Base-by-base conservation (phyloP, 2,888 invertebrate species). In the Epirrhoe tristata region DNA sequence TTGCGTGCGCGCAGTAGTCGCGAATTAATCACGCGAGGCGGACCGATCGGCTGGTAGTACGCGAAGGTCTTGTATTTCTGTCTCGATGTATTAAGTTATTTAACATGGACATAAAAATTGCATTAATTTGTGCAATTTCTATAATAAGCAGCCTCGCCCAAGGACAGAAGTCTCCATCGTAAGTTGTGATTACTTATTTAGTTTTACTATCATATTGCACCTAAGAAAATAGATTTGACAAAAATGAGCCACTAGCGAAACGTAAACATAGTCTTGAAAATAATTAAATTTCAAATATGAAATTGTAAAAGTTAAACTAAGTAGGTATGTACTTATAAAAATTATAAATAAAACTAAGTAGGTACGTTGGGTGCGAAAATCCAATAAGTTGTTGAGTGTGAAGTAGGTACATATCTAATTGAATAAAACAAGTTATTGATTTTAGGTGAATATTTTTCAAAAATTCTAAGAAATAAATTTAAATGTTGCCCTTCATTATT, bases 11-110 rank as follows among this genome's bases (percentile, higher is more conserved):
- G 84, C 88, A 93, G 91, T 91, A 81, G 81, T 83, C 74, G 84
- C 81, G 82, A 81, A 84, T 77, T 85, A 76, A 84, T 84, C 85
- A 81, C 84, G 87, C 87, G 84, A 81, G 81, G 79, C 87, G 84
- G 87, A 87, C 91, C 85, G 81, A 71, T 83, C 78, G 82, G 81
- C 78, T 77, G 73, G 74, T 68, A 78, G 74, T 68, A 78, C 82
- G 82, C 79, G 72, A 76, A 69, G 78, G 79, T 77, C 32, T 62
- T 64, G 39, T 24, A 24, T 24, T 24, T 24, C 24, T 24, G 58
- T 67, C 78, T 83, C 79, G 80, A 86, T 89, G 88, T 83, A 79
- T 81, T 77, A 76, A 78, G 79, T 77, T 79, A 59, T 65, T 77
- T 39, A 88, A 76, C 74, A 92, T 92, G 91, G 82, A 81, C 77